Base-by-base conservation (phyloP, 2,888 invertebrate species). In the Xanthia icteritia region DNA sequence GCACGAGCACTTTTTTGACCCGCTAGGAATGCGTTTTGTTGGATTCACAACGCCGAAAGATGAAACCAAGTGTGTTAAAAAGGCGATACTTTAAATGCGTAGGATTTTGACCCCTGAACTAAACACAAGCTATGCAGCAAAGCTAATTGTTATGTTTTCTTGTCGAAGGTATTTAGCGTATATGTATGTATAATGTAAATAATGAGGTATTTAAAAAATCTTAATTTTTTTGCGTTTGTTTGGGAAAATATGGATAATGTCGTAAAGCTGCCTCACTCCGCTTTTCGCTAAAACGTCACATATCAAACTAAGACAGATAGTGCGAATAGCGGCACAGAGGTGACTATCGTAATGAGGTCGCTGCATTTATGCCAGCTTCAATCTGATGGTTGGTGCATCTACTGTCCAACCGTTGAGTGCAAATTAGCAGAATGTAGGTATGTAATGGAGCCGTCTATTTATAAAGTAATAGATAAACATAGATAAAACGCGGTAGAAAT, bases 371-470 rank as follows among this genome's bases (percentile, higher is more conserved):
- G n/a, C 20, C 74, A 66, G n/a, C 54, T 39, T 45, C 54, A 15
- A 65, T 45, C 11, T 42, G 17, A 54, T 77, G 51, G 51, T 75
- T 75, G 61, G 75, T 31, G 15, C 39, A 61, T 13, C 75, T 63
- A 42, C 31, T 75, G 31, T 20, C 27, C 51, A 61, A 54, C 45
- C 61, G 39, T 66, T 74, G n/a, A 74, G 23, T 75, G 61, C 39
- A 67, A 63, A 66, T 63, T 23, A 75, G 56, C 61, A 68, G 61
- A 51, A 79, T 51, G 23, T 67, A 63, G n/a, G 51, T 75, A 36
- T 56, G 27, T 27, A 64, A 36, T 51, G 56, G 56, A 76, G 66
- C 67, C 67, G 76, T 82, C 66, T 82, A 82, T 79, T 76, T 64
- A 75, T 77, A 66, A 54, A 68, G n/a, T 68, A 68, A 68, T 36